Base-by-base conservation (phyloP, 2,113 vertebrate species). In the Mohoua ochrocephala region DNA sequence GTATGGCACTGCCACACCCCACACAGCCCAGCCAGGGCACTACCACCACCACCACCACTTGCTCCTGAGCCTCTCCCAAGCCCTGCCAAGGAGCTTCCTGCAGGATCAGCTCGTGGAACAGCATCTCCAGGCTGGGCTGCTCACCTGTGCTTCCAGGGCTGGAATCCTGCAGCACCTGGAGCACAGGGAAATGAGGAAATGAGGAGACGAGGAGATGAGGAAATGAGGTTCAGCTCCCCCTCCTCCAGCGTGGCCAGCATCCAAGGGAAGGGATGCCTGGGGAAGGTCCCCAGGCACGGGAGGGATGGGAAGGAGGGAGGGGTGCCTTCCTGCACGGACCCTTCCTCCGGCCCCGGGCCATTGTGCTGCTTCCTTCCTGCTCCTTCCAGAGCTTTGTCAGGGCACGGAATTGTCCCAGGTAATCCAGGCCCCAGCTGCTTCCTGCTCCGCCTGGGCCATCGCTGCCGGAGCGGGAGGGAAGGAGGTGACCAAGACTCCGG, bases 331-430 rank as follows among this genome's bases (percentile, higher is more conserved):
- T 95, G 92, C 7, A 2, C 0, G 0, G 90, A 93, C 73, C 85
- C 63, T 88, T 84, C 75, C 54, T 90, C 76, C 19, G 8, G 39
- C 74, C 65, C 20, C 35, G 0, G 3, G 52, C 95, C 89, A 96
- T 96, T 97, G 95, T 96, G 79, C 53, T 69, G 37, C 84, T 96
- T 97, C 97, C 97, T 96, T 96, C 95, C 95, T 96, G 56, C 85
- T 89, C 80, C 91, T 86, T 76, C 31, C 84, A 42, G 84, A 37
- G 45, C 52, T 84, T 74, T 90, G 56, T 67, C 71, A 9, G 47
- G 49, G 15, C 69, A 27, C 14, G 18, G 74, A 18, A 91, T 71
- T 31, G 1, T 64, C 64, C 64, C 89, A 95, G 95, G 95, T 96
- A 91, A 94, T 95, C n/a, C 91, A 70, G 54, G 37, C 88, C 65